Evolutionary conservation across 2,797 vertebrate genomes (phyloP), one percentile per base, ranked within the genome.

Genomic region (Aythya fuligula): DNA sequence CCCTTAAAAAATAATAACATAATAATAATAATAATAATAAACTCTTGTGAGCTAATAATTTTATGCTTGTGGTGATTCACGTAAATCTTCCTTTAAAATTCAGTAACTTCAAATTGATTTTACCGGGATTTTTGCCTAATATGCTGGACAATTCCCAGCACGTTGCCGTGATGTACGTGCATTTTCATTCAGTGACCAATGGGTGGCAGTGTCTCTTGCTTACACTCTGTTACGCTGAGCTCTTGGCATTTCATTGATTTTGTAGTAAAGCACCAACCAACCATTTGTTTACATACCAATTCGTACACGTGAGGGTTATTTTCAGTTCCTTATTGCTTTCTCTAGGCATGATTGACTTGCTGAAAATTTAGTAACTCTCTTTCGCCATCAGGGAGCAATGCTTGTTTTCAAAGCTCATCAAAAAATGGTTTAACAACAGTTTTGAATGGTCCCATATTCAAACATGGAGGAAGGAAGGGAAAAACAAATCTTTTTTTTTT

Each of bases 121-220:
- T 80, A 3, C 21, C 2, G 10, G n/a, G 14, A 7, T 58, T 90
- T 95, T 74, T 94, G 13, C 43, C 17, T 12, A 34, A 7, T 47
- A 12, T 18, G 43, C 64, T 12, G 82, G 53, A 17, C 9, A 28
- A 18, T 64, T 93, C 32, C 66, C 49, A 32, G 30, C 30, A 7
- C 1, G 0, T 38, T 45, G 56, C 39, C 0, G 2, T 8, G 41
- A 38, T 11, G 25, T 39, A 18, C 0, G 2, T 89, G 83, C 64
- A 8, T 87, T 96, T 95, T 27, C 88, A 21, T n/a, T 24, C 45
- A 34, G 16, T 93, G 86, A 72, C 94, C 96, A 27, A 97, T 38
- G 91, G 94, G 86, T 96, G 96, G 95, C 96, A 96, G 91, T 39
- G 41, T 82, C 49, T 56, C 24, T 80, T 92, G 94, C 13, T 74